Percentiles rank a stretch among this genome's conserved stretches.
phyloP scores from a whole-genome alignment of 1,140 invertebrate species.

The Cydia amplana region DNA sequence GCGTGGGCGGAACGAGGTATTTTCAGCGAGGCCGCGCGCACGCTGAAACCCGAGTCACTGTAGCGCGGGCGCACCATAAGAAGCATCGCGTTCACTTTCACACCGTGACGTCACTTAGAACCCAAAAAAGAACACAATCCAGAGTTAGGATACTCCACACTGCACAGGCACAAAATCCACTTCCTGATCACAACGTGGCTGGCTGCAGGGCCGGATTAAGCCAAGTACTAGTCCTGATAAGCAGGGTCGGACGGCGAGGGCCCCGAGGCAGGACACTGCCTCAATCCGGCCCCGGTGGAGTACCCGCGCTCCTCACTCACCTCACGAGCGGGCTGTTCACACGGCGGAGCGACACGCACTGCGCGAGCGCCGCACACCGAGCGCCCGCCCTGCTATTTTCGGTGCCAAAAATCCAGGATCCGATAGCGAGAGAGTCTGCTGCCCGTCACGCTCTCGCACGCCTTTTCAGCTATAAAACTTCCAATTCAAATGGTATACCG shows the following conservation, averaged over 20 bases:
- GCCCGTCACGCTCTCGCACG: constrained; percentile 59
- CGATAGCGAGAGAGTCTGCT: constrained; percentile 49
- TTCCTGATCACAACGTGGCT: background rate
- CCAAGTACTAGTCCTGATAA: background rate
- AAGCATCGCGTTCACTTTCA: constrained; percentile 38
- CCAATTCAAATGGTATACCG: constrained; percentile 34
- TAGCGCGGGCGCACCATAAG: constrained; percentile 36
- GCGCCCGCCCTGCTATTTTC: constrained; percentile 76
- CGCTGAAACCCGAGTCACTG: constrained; percentile 72
- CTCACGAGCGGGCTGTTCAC: constrained; percentile 73
- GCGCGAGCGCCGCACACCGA: constrained; percentile 62
- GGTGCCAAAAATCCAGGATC: constrained; percentile 77
- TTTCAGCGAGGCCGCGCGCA: constrained; percentile 70
- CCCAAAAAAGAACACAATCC: constrained; percentile 4
- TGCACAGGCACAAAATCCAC: constrained; percentile 33
- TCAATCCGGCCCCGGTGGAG: constrained; percentile 42
- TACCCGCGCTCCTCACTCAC: constrained; percentile 66
- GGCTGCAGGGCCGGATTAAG: background rate
- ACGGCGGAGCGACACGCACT: constrained; percentile 79
- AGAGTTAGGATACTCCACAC: constrained; percentile 33
- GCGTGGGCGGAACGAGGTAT: constrained; percentile 57
- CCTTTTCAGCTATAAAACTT: constrained; percentile 33
- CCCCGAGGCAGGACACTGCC: background rate
- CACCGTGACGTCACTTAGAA: constrained; percentile 37
- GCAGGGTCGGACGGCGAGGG: background rate